Evolutionary conservation across 2,113 vertebrate genomes (phyloP).

Genomic region (Thalassoma bifasciatum): DNA sequence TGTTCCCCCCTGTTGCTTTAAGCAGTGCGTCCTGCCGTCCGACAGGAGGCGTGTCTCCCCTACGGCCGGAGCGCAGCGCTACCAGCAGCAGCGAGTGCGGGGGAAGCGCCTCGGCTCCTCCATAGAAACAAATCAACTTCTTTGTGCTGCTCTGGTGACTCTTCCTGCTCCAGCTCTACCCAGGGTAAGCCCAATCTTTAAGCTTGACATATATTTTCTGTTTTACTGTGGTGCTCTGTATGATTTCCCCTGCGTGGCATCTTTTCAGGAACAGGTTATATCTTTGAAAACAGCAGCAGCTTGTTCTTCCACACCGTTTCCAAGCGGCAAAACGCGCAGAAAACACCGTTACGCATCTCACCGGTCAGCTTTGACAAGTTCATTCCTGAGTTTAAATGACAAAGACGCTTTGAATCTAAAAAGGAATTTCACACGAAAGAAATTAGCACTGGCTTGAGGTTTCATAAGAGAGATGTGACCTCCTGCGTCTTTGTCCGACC

Average conservation of each 20-base stretch:
- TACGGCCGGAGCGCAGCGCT: slow-evolving; percentile 69
- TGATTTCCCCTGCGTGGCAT: neutral
- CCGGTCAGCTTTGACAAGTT: slow-evolving; percentile 36
- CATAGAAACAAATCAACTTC: slow-evolving; percentile 78
- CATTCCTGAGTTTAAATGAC: slow-evolving; percentile 13
- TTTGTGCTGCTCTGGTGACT: slow-evolving; percentile 70
- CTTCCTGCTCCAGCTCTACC: slow-evolving; percentile 54
- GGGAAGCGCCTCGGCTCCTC: slow-evolving; percentile 68
- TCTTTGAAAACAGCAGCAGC: slow-evolving; percentile 11
- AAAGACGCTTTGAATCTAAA: neutral
- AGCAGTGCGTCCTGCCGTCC: slow-evolving; percentile 79
- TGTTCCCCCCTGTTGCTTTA: slow-evolving; percentile 70
- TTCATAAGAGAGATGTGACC: slow-evolving; percentile 62
- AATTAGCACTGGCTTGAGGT: slow-evolving; percentile 29
- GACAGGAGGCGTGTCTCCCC: slow-evolving; percentile 91
- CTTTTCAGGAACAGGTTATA: neutral
- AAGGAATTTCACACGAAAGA: slow-evolving; percentile 1
- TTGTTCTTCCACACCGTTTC: neutral
- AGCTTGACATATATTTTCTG: slow-evolving; percentile 34
- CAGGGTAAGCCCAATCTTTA: slow-evolving; percentile 69
- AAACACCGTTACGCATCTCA: slow-evolving; percentile 19
- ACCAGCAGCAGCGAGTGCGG: slow-evolving; percentile 64
- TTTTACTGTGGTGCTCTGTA: neutral
- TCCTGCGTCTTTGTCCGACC: slow-evolving; percentile 60
- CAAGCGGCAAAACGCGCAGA: slow-evolving; percentile 5